Base-by-base conservation (phyloP, 2,113 vertebrate genomes). In the Misgurnus anguillicaudatus region DNA sequence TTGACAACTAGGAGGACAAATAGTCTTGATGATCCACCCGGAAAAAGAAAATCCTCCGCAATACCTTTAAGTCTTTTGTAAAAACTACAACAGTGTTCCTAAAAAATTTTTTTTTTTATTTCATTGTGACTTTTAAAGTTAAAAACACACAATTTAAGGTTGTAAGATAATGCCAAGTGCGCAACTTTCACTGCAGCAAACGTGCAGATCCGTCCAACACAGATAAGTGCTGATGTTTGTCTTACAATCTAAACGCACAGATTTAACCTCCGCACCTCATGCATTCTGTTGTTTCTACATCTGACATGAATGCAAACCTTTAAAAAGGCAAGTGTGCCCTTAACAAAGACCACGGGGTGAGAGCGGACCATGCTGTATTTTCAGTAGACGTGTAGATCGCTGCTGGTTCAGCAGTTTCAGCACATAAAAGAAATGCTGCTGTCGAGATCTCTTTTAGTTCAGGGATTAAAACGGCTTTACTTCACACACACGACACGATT, bases 371-470 rank as follows among this genome's bases (percentile, higher is more conserved):
- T 55, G 53, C 53, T n/a, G 53, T 6, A 55, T 45, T 51, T 51
- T 51, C 47, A 51, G 47, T 13, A 16, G 65, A 31, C 87, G 85
- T 85, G 83, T 87, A 6, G 8, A 64, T 10, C 60, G 89, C 87
- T 89, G 86, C 82, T 83, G 87, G 86, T 89, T 88, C 85, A 76
- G 24, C 24, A 31, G 24, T 31, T 31, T 31, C 87, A 85, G 87
- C 88, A 90, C 87, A 92, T 89, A 90, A 90, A 91, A 91, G 88
- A 90, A 87, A 51, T 91, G 90, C 90, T 91, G 86, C 36, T 77
- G 73, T 79, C 86, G 88, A 90, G 86, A 88, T 92, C 90, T 90
- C 90, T 85, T 94, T 93, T 89, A 90, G 78, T 1, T 71, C 0
- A 0, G 91, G 69, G 93, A 94, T 95, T 94, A 94, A 89, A 80